Evolutionary conservation across 2,888 invertebrate species (phyloP).

Genomic region (Dasypogon diadema): DNA sequence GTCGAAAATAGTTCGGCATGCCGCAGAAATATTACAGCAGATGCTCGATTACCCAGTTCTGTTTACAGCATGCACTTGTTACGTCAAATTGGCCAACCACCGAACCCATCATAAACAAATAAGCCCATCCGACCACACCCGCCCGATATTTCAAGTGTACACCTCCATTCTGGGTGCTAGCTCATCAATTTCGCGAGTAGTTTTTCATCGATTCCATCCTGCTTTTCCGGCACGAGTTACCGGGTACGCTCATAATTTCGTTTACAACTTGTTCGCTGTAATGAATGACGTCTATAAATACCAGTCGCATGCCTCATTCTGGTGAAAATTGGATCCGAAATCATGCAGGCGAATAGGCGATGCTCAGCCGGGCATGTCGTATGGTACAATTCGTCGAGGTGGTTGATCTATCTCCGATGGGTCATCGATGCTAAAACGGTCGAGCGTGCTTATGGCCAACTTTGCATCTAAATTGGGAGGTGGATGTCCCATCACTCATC

Average conservation of each 20-base stretch:
- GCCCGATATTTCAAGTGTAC: not conserved
- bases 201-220: not conserved
- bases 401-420: conserved; percentile 23
- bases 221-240: not conserved
- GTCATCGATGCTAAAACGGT: conserved; percentile 27
- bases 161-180: not conserved
- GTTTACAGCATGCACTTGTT: conserved; percentile 28
- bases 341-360: not conserved
- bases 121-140: conserved; percentile 24
- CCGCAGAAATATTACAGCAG: conserved; percentile 2
- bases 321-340: not conserved
- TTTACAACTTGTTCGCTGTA: not conserved
- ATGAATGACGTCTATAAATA: not conserved
- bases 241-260: conserved; percentile 1
- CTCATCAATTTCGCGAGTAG: not conserved
- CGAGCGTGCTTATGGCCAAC: conserved; percentile 4
- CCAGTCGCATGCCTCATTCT: not conserved
- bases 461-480: conserved; percentile 22
- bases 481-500: conserved; percentile 31
- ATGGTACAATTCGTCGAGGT: conserved; percentile 2
- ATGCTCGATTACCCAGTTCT: conserved; percentile 19
- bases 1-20: conserved; percentile 15
- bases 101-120: conserved; percentile 8
- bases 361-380: not conserved
- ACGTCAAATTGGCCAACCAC: conserved; percentile 23